phyloP scores from a whole-genome alignment of 2,113 vertebrate species.

The Microcebus jonahi region DNA sequence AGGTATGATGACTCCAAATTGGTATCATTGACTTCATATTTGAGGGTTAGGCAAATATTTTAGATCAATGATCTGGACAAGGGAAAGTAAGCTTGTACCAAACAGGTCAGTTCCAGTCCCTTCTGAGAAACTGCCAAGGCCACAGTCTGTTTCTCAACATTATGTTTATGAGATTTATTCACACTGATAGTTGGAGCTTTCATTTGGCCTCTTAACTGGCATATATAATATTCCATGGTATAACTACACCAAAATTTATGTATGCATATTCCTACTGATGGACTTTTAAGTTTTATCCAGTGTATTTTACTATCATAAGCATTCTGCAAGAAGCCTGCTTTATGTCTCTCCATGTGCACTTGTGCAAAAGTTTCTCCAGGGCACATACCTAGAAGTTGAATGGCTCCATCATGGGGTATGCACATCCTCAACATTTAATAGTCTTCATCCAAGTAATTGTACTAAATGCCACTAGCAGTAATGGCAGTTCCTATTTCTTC shows the following conservation, averaged over 20 bases:
- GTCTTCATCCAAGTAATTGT: neutral
- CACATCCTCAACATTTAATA: neutral
- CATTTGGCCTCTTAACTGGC: neutral
- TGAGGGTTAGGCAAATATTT: neutral
- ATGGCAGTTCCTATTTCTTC: neutral
- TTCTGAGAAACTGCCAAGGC: too few relatives aligned
- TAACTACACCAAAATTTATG: neutral
- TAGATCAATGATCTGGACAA: neutral
- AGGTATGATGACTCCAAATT: neutral
- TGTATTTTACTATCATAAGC: neutral
- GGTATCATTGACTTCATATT: neutral
- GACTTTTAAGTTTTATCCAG: neutral
- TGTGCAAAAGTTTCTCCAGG: neutral
- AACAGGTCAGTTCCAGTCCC: neutral
- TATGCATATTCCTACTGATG: neutral
- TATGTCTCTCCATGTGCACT: neutral
- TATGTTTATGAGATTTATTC: neutral
- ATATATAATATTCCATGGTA: neutral
- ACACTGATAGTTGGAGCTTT: neutral
- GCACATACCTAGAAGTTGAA: neutral
- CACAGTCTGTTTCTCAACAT: neutral
- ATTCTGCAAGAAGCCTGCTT: neutral
- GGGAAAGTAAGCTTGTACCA: neutral
- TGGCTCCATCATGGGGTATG: neutral
- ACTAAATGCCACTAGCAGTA: neutral